Percentiles rank a stretch among this genome's conserved stretches.
These are phyloP conservation scores for Cladopsammia gracilis DNA, from an alignment of 64 coral and sea anemone species.

Conservation along the genomic window DNA sequence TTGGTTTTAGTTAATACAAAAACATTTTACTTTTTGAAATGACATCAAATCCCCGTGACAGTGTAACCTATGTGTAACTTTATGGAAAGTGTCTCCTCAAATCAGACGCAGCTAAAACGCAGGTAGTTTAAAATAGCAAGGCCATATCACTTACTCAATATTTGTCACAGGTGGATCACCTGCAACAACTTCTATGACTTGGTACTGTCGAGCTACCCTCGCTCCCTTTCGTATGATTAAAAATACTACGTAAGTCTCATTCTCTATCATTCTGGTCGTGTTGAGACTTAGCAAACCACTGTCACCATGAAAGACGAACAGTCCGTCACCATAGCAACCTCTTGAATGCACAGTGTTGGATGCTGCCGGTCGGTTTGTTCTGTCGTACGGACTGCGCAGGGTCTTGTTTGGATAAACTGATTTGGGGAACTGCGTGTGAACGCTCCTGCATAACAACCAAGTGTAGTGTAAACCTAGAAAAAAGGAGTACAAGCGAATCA, in stretches of 20 bases:
- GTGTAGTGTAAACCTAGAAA: conserved; percentile 25
- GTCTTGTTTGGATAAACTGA: background rate
- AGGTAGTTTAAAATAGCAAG: background rate
- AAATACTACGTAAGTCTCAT: conserved; percentile 25
- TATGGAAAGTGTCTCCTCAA: too few relatives aligned
- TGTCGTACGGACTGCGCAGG: background rate
- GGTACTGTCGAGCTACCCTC: conserved; percentile 35
- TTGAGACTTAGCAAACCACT: background rate
- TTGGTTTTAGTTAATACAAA: too few relatives aligned
- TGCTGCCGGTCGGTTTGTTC: background rate
- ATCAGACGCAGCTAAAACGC: background rate
- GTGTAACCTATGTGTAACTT: too few relatives aligned
- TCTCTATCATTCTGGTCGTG: conserved; percentile 19
- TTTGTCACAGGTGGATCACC: conserved; percentile 48
- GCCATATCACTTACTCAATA: conserved; percentile 8
- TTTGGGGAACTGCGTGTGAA: conserved; percentile 35
- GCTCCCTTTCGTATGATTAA: conserved; percentile 43
- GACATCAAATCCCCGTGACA: too few relatives aligned
- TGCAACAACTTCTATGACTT: conserved; percentile 34
- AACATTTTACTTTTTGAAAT: too few relatives aligned
- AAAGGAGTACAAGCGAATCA: too few relatives aligned
- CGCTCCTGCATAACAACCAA: conserved; percentile 52
- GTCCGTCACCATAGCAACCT: conserved; percentile 38
- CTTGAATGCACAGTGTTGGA: background rate
- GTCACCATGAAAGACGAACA: background rate